Base-by-base conservation (phyloP, 1,140 invertebrate species). In the Trachymyrmex cornetzi region DNA sequence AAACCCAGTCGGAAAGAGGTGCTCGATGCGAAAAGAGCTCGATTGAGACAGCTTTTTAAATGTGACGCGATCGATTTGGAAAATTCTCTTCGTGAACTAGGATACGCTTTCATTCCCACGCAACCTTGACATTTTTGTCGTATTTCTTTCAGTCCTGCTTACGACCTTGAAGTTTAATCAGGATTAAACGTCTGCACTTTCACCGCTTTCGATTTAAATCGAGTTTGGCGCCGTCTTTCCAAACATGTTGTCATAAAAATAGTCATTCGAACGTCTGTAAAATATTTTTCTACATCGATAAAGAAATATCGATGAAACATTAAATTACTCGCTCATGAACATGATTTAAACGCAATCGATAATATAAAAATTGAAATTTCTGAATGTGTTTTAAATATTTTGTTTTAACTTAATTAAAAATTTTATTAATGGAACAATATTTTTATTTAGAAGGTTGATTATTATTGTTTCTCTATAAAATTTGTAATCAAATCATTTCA, bases 81-180 rank as follows among this genome's bases (percentile, higher is more conserved):
- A 82, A 87, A 87, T 48, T 82, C 59, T 11, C 27, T 87, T 6
- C 77, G 77, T 9, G 69, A 64, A 48, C 16, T 77, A 64, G 87
- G 85, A 69, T 82, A 87, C 71, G 71, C 69, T 82, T 88, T 82
- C 74, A 34, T 88, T 86, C 74, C 82, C 9, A 86, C 87, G 5
- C 82, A 88, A 57, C 82, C 87, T 88, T 88, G 66, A 88, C 44
- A 74, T 30, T 59, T 77, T 69, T 38, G 6, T 53, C 50, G 30
- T 27, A 16, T 71, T 79, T 88, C n/a, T 75, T 74, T 82, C 19
- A 16, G 22, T 34, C 19, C 24, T 7, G 19, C 30, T 74, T 74
- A 34, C 24, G 55, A 75, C 55, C 69, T 75, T 74, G 53, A 82
- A n/a, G 34, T 74, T 48, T 53, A 82, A 82, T 55, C 24, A 27